These are phyloP conservation scores for Symphodus melops DNA, from an alignment of 2,113 vertebrate genomes.

Conservation along the genomic window DNA sequence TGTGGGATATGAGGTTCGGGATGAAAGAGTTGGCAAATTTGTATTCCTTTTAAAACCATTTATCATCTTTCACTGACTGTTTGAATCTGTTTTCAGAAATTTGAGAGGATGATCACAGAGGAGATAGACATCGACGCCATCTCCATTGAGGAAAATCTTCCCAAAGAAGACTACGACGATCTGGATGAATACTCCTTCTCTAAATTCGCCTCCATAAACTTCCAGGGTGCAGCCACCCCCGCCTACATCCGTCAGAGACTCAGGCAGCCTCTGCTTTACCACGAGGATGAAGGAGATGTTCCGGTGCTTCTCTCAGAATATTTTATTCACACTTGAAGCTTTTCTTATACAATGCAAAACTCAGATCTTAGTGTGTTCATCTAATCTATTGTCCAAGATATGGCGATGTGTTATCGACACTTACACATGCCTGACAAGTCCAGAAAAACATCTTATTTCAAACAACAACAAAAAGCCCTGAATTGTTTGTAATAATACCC, in stretches of 20 bases:
- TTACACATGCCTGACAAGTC: too few relatives aligned
- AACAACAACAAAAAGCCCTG: too few relatives aligned
- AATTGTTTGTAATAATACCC: too few relatives aligned
- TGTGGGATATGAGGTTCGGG: slow-evolving; percentile 85
- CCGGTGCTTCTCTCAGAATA: slow-evolving; percentile 77
- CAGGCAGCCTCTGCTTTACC: slow-evolving; percentile 90
- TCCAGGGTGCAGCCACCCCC: slow-evolving; percentile 90
- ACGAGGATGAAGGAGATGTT: slow-evolving; percentile 88
- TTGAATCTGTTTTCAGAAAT: slow-evolving; percentile 79
- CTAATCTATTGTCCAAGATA: too few relatives aligned
- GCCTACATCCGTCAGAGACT: slow-evolving; percentile 86
- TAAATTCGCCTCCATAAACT: slow-evolving; percentile 95
- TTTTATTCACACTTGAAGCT: background rate
- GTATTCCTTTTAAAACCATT: too few relatives aligned
- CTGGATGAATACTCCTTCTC: slow-evolving; percentile 91
- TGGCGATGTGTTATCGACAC: too few relatives aligned
- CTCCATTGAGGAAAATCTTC: slow-evolving; percentile 77
- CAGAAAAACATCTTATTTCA: too few relatives aligned
- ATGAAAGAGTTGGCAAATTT: background rate
- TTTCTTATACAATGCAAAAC: too few relatives aligned
- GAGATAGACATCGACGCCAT: slow-evolving; percentile 91
- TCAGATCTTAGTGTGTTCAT: too few relatives aligned
- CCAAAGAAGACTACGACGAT: slow-evolving; percentile 83
- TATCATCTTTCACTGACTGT: background rate
- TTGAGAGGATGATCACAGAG: slow-evolving; percentile 81